Percentiles rank a stretch among this genome's conserved stretches.
Evolutionary conservation across 2,113 vertebrate species (phyloP).

Genomic region (Leucoraja erinaceus): DNA sequence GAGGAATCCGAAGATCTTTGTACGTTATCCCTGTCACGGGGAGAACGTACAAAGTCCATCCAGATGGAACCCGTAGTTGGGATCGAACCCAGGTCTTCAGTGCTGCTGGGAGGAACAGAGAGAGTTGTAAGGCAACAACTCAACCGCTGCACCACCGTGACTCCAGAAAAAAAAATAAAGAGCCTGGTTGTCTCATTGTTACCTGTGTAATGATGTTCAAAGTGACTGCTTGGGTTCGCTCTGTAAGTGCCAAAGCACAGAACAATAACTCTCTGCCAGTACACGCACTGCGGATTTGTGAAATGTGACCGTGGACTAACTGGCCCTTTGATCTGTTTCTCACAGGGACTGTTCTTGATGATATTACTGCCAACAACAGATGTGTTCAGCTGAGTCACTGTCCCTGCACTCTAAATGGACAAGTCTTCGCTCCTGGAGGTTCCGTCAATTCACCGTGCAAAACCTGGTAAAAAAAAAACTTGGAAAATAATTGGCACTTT

Average conservation of each 20-base stretch:
- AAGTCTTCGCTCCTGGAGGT: slow-evolving; percentile 52
- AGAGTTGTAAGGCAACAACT: too few relatives aligned
- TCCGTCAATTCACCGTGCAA: slow-evolving; percentile 52
- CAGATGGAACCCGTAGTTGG: too few relatives aligned
- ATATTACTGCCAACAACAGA: slow-evolving; percentile 56
- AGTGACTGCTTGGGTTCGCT: neutral
- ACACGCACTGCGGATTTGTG: neutral
- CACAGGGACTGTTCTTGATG: slow-evolving; percentile 61
- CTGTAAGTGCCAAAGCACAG: neutral
- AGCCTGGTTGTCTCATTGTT: neutral
- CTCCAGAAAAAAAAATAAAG: too few relatives aligned
- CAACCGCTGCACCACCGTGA: too few relatives aligned
- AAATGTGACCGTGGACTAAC: neutral
- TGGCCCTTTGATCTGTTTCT: neutral
- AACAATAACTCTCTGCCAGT: neutral
- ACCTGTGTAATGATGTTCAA: neutral
- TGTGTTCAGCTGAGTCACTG: slow-evolving; percentile 60
- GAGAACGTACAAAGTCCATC: too few relatives aligned
- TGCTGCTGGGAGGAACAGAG: too few relatives aligned
- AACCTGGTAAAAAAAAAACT: slow-evolving; percentile 52
- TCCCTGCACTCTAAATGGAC: slow-evolving; percentile 56
- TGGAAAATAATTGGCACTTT: neutral
- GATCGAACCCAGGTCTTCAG: too few relatives aligned
- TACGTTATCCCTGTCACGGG: too few relatives aligned
- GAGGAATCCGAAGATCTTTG: too few relatives aligned